Evolutionary conservation across 2,888 invertebrate genomes (phyloP).

Genomic region (Polietes domitor): DNA sequence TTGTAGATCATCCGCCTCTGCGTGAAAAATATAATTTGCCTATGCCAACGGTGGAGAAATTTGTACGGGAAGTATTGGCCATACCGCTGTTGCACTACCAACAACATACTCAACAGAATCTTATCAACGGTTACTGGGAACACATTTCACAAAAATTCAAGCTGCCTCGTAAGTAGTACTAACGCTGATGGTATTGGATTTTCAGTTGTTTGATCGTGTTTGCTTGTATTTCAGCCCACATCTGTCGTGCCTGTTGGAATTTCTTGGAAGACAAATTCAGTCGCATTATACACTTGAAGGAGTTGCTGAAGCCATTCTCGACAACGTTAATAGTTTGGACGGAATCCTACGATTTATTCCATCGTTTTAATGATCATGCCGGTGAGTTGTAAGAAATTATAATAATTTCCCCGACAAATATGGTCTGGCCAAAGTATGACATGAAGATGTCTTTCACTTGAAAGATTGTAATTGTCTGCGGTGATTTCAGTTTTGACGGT

Average conservation of each 20-base stretch:
- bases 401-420: background rate
- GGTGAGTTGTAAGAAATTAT: slow-evolving; percentile 51
- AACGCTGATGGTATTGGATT: too few species aligned
- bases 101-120: background rate
- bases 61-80: slow-evolving; percentile 74
- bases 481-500: too few species aligned
- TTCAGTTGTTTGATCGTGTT: background rate
- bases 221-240: slow-evolving; percentile 61
- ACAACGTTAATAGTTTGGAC: slow-evolving; percentile 69
- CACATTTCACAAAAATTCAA: slow-evolving; percentile 68
- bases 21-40: slow-evolving; percentile 62
- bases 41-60: slow-evolving; percentile 66
- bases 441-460: too few species aligned
- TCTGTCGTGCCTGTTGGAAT: slow-evolving; percentile 72
- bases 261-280: slow-evolving; percentile 71
- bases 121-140: slow-evolving; percentile 68
- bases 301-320: slow-evolving; percentile 72
- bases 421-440: too few species aligned
- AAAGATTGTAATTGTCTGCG: too few species aligned
- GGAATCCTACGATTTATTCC: slow-evolving; percentile 69
- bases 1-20: slow-evolving; percentile 64
- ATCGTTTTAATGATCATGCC: slow-evolving; percentile 71
- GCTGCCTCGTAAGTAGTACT: slow-evolving; percentile 69
- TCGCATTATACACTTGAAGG: slow-evolving; percentile 72
- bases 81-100: slow-evolving; percentile 72